Base-by-base conservation (phyloP, 2,888 invertebrate species). In the Trichacis sp. region DNA sequence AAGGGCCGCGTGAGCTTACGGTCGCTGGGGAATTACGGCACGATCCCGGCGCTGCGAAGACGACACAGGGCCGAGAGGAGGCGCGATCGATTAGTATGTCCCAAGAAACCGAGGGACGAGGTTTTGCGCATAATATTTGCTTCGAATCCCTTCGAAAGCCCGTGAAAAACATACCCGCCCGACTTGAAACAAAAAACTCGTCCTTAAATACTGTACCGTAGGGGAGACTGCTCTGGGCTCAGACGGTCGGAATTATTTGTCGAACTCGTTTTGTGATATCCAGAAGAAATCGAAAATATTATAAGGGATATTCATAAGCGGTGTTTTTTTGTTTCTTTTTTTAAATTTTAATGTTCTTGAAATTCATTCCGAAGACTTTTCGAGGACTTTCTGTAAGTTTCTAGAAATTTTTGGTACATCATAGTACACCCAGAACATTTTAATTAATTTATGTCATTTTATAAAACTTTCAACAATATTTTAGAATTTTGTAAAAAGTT, bases 1-100 rank as follows among this genome's bases (percentile, higher is more conserved):
- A 74, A 74, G 72, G 69, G 68, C 60, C 67, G 65, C 56, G 46
- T 30, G 57, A 66, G 69, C 66, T 69, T 61, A 66, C 55, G 61
- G 66, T 64, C 69, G 60, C 60, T 36, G 36, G 65, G 65, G 64
- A 69, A 69, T 69, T 69, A 66, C 61, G 59, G 61, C 61, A 58
- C 63, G 68, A 65, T 65, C 54, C 65, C 53, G 33, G 46, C 60
- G 55, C 56, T 55, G 17, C 53, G 63, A 68, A 65, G 64, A 63
- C 68, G 61, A 57, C 60, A 57, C 40, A 49, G 33, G 17, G 52
- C 40, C n/a, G n/a, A n/a, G n/a, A n/a, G n/a, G 50, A 58, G 56
- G 46, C 56, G 33, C 57, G 54, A 65, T 65, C 65, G 65, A 65
- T 65, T 61, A 65, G 61, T 61, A 19, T 56, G 57, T 65, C 53